Evolutionary conservation across 1,140 invertebrate species (phyloP).

Genomic region (Drosophila truncata): DNA sequence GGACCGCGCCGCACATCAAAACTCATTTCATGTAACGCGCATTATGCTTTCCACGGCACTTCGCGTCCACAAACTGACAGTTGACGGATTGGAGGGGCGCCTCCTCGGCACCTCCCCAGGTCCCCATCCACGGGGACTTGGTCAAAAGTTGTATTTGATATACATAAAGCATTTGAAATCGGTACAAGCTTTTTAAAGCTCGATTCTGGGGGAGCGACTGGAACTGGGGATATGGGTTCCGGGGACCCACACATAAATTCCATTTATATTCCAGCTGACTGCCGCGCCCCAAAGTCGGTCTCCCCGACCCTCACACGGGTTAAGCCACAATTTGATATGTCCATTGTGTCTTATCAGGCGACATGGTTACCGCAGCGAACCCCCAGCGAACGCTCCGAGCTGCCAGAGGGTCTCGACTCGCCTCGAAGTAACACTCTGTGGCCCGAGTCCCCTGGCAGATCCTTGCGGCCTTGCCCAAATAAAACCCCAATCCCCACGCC

Average conservation of each 20-base stretch:
- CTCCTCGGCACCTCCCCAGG: constrained; percentile 1
- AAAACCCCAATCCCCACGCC: constrained; percentile 42
- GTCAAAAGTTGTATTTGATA: constrained; percentile 62
- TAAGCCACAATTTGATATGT: constrained; percentile 84
- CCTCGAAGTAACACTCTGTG: constrained; percentile 65
- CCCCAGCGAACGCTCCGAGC: constrained; percentile 70
- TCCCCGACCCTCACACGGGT: constrained; percentile 57
- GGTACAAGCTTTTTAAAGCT: constrained; percentile 55
- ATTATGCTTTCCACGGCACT: constrained; percentile 79
- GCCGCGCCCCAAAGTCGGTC: constrained; percentile 52
- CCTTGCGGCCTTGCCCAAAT: constrained; percentile 81
- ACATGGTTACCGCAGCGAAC: constrained; percentile 80
- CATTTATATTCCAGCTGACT: constrained; percentile 74
- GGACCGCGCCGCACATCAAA: constrained; percentile 65
- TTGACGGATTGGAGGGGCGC: constrained; percentile 51
- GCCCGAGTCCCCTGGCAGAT: constrained; percentile 61
- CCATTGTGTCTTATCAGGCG: constrained; percentile 84
- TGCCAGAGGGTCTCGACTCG: constrained; percentile 58
- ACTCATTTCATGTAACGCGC: constrained; percentile 79
- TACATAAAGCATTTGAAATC: constrained; percentile 44
- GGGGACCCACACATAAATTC: constrained; percentile 68
- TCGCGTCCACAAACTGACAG: constrained; percentile 76
- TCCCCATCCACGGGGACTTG: constrained; percentile 22
- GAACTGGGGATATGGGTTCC: constrained; percentile 12
- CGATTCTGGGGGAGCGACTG: constrained; percentile 32